Conservation (phyloP, 2,797 vertebrate species). For the Calcarius lapponicus region DNA sequence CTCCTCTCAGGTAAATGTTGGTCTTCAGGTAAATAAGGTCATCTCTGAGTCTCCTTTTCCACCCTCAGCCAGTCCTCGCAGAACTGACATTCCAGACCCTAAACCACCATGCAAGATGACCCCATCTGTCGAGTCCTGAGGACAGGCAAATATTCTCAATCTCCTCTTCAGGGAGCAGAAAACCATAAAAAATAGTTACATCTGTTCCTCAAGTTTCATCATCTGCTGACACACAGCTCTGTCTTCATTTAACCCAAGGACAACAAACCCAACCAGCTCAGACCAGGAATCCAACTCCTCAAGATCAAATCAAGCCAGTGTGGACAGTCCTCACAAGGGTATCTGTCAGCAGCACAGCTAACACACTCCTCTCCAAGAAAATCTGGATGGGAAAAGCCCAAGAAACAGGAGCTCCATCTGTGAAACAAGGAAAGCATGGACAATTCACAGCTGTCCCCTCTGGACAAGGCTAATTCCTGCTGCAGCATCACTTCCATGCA, state of each 20-base stretch:
- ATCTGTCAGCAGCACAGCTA: slow-evolving; percentile 8
- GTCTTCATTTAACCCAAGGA: not conserved
- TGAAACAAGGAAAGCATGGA: not conserved
- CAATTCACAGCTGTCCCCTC: not conserved
- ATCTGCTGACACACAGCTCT: not conserved
- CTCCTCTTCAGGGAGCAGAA: not conserved
- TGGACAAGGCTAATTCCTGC: not conserved
- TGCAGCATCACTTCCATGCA: not conserved
- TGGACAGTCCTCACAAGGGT: not conserved
- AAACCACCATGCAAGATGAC: not conserved
- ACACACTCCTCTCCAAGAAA: not conserved
- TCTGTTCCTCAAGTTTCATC: not conserved
- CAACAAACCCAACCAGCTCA: not conserved
- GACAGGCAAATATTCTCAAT: not conserved
- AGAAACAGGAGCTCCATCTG: not conserved
- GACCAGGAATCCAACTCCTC: not conserved
- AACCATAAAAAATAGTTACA: not conserved
- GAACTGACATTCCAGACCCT: not conserved
- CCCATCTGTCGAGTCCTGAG: not conserved
- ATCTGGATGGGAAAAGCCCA: not conserved
- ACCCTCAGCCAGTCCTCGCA: not conserved
- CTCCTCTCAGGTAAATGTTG: not conserved
- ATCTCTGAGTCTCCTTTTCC: not conserved
- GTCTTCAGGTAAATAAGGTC: not conserved
- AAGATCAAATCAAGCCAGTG: not conserved